These are phyloP conservation scores for Brachionus asplanchnoidis DNA, from an alignment of 1,140 invertebrate genomes.

Conservation along the genomic window DNA sequence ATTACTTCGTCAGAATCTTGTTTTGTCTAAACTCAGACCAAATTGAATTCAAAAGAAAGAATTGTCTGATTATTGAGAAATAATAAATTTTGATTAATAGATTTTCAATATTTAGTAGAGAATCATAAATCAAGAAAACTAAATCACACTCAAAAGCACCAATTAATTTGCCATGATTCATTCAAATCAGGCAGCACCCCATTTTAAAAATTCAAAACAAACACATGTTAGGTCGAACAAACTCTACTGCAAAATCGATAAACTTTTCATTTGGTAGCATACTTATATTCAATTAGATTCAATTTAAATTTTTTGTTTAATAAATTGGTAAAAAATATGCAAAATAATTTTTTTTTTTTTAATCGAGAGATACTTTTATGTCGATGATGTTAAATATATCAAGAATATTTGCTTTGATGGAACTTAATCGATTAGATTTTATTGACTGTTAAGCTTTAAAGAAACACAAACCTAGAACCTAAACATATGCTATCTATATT, in stretches of 20 bases:
- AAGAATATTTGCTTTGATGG: not conserved
- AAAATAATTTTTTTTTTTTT: not conserved
- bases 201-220: not conserved
- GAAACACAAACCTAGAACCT: not conserved
- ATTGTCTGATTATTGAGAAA: not conserved
- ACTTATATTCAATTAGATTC: not conserved
- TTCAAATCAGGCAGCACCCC: not conserved
- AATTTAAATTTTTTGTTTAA: not conserved
- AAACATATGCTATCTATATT: slow-evolving; percentile 8
- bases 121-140: not conserved
- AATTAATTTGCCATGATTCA: not conserved
- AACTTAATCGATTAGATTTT: slow-evolving; percentile 16
- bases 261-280: not conserved
- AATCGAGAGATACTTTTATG: not conserved
- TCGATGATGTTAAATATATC: not conserved
- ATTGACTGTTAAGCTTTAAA: slow-evolving; percentile 13
- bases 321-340: not conserved
- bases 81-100: not conserved
- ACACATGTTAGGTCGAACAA: not conserved
- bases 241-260: not conserved
- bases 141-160: not conserved
- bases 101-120: not conserved
- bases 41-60: not conserved
- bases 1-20: not conserved
- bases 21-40: not conserved